Base-by-base conservation (phyloP, 2,113 vertebrate species). In the Riparia riparia region DNA sequence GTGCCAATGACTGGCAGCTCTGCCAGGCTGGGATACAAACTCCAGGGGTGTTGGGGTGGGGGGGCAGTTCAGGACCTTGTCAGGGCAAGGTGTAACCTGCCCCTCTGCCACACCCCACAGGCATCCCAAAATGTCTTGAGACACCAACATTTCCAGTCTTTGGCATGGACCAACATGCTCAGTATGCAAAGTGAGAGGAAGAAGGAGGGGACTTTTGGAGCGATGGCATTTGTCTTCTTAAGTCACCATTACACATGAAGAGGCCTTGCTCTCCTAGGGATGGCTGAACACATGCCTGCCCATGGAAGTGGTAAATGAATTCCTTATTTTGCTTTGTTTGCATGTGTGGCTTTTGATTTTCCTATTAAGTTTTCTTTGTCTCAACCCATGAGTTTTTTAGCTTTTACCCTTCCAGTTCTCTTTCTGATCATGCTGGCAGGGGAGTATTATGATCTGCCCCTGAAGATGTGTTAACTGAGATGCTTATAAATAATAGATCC, bases 231-330 rank as follows among this genome's bases (percentile, higher is more conserved):
- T 58, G 22, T 39, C 18, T 39, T 65, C 15, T 32, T 18, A 39
- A 37, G 51, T 57, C 39, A 58, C 37, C 2, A 0, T 19, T 39
- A 7, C 2, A 3, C 3, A 5, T 18, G 37, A 15, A 28, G 20
- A 22, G 32, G 9, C 17, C 3, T 12, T 44, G 32, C 26, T 73
- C 32, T 37, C 37, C 32, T 17, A 34, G 50, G 28, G 5, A 41
- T 19, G 19, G 41, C 56, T 63, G 65, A 47, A 32, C 17, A 32
- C 4, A 6, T 37, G 14, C 10, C 20, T 56, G 31, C 15, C 58
- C 14, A 7, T 57, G 14, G 44, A 65, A 57, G 13, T 6, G 24
- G 5, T 39, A 6, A 29, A 51, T 73, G 1, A n/a, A 44, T 51
- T 81, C 32, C 9, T 45, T 73, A 7, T 44, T 81, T 73, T 81